Base-by-base conservation (phyloP, 2,888 invertebrate genomes). In the Ernsta delagoae region DNA sequence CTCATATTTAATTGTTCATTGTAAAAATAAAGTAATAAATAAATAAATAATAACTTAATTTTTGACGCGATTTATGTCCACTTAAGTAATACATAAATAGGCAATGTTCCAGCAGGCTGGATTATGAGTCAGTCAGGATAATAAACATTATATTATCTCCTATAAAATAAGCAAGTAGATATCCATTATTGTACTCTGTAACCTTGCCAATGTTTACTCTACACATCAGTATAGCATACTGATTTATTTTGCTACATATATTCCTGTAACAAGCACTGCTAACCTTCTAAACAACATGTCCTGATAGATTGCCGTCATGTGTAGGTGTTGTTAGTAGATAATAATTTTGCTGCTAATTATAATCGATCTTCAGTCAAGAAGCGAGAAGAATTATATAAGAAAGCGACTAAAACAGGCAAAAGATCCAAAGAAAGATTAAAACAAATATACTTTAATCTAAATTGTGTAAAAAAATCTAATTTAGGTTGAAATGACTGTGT, bases 181-280 rank as follows among this genome's bases (percentile, higher is more conserved):
- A 31, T 48, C 61, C 24, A 16, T 11, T 16, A 50, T 16, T 50
- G 16, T 48, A 48, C 16, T 31, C 48, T 60, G 45, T 60, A 67
- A 39, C 67, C 67, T 67, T 67, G 67, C 53, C 54, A 48, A 48
- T 61, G 60, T 67, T 45, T 61, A 67, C 61, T 39, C 61, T 45
- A 56, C 56, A 54, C 48, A 67, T 54, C 57, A n/a, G 36, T 12
- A 36, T 12, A 8, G 60, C 66, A 67, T 67, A 61, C 66, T 61
- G 66, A 67, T 67, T 60, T 54, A 56, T 67, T 54, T 67, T 56
- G 16, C 66, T 34, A 54, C 11, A 61, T 50, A 60, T 50, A 60
- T 53, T 53, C 66, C 66, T 67, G 60, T 61, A n/a, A 53, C 39
- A 59, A 56, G 56, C 66, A 66, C 11, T 67, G 60, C 56, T 54